phyloP scores from a whole-genome alignment of 1,140 invertebrate genomes.

The Hyles vespertilio region DNA sequence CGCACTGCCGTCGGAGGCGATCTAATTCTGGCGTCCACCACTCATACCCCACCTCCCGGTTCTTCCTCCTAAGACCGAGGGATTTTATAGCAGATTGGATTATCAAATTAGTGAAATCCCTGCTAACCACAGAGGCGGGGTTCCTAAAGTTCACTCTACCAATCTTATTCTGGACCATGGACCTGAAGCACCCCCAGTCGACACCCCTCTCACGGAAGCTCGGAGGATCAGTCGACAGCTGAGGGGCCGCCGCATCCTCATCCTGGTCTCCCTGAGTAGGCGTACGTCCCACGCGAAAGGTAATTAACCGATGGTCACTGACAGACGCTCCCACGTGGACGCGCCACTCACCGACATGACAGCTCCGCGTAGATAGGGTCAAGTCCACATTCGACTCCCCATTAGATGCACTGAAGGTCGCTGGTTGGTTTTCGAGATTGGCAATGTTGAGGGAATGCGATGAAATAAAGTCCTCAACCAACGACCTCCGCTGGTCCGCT shows the following conservation, averaged over 20 bases:
- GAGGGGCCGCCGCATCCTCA: background rate
- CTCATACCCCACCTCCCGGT: slow-evolving; percentile 16
- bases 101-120: slow-evolving; percentile 11
- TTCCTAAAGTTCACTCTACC: background rate
- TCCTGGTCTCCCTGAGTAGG: background rate
- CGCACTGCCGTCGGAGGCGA: slow-evolving; percentile 2
- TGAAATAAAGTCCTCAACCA: slow-evolving; percentile 24
- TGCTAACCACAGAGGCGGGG: background rate
- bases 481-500: background rate
- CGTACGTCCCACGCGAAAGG: background rate
- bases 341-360: slow-evolving; percentile 13
- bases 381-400: slow-evolving; percentile 31
- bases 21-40: slow-evolving; percentile 32
- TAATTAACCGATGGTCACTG: slow-evolving; percentile 32
- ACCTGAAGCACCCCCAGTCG: slow-evolving; percentile 15
- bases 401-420: slow-evolving; percentile 22
- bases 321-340: slow-evolving; percentile 18
- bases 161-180: slow-evolving; percentile 10
- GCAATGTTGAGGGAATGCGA: background rate
- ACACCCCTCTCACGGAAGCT: slow-evolving; percentile 14
- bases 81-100: slow-evolving; percentile 9
- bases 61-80: slow-evolving; percentile 2
- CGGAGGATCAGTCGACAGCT: background rate
- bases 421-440: slow-evolving; percentile 18
- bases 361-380: slow-evolving; percentile 18